Conservation (phyloP, 2,113 vertebrate species). For the Muntiacus muntjak region DNA sequence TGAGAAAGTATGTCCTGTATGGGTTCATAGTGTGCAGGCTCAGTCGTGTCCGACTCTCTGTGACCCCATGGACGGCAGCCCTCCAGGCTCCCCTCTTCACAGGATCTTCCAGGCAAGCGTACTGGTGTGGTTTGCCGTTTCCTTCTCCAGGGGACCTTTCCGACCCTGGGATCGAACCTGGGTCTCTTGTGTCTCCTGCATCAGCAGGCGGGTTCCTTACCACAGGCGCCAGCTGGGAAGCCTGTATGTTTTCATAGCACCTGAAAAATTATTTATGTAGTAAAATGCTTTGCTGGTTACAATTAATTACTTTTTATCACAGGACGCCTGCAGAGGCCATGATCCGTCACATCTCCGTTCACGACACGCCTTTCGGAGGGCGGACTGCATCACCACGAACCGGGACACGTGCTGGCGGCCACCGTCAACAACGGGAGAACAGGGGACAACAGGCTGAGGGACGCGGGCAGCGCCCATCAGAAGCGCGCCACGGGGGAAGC, state of each 20-base stretch:
- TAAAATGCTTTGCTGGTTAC: not conserved
- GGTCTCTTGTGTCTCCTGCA: not conserved
- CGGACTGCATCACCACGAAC: fast-evolving
- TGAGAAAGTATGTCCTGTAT: not conserved
- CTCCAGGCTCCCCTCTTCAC: not conserved
- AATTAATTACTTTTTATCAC: not conserved
- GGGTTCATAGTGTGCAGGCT: not conserved
- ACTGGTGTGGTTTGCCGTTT: fast-evolving
- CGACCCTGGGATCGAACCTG: not conserved
- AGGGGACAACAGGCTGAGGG: not conserved
- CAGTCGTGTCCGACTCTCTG: not conserved
- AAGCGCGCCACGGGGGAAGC: not conserved
- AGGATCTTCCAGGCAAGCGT: not conserved
- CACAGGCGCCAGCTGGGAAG: not conserved
- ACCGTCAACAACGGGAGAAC: fast-evolving
- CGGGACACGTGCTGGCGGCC: not conserved
- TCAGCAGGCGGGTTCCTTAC: not conserved
- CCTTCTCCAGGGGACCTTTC: not conserved
- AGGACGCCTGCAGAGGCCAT: fast-evolving
- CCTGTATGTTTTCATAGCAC: not conserved
- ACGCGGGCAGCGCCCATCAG: not conserved
- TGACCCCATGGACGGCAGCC: not conserved
- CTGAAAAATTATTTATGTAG: not conserved
- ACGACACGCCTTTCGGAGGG: fast-evolving
- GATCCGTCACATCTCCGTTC: fast-evolving